A percentile compares a stretch with the other conserved stretches of the same genome.
Conservation (phyloP, 2,888 invertebrate species). For the Abscondita cerata region DNA sequence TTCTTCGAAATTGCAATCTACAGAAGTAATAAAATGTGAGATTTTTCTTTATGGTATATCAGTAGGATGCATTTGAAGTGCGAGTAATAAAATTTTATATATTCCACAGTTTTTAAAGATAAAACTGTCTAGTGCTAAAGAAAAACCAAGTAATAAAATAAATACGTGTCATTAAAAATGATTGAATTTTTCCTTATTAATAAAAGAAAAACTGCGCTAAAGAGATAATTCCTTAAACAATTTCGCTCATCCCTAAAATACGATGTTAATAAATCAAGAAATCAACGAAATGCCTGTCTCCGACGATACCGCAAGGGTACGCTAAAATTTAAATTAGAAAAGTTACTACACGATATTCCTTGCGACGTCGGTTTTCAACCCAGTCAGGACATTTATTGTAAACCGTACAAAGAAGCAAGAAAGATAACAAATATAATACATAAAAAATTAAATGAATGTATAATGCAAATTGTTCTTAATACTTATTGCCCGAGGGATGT, state of each 20-base stretch:
- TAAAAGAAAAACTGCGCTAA: background rate
- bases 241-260: slow-evolving; percentile 18
- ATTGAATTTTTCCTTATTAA: background rate
- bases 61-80: slow-evolving; percentile 8
- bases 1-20: slow-evolving; percentile 15
- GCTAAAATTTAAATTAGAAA: slow-evolving; percentile 33
- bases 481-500: background rate
- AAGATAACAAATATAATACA: no score
- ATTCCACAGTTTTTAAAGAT: background rate
- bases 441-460: background rate
- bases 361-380: slow-evolving; percentile 30
- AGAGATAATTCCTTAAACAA: slow-evolving; percentile 22
- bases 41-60: slow-evolving; percentile 14
- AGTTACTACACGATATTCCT: slow-evolving; percentile 23
- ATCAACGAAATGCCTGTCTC: slow-evolving; percentile 24
- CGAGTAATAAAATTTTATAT: background rate
- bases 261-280: slow-evolving; percentile 25
- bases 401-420: slow-evolving; percentile 8
- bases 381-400: slow-evolving; percentile 26
- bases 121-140: background rate
- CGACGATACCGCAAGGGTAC: slow-evolving; percentile 24
- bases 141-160: background rate
- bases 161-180: background rate
- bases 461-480: background rate
- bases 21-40: slow-evolving; percentile 14